These are phyloP conservation scores for Mormyrus proboscirostris DNA, from an alignment of 2,797 vertebrate species.

Conservation along the genomic window DNA sequence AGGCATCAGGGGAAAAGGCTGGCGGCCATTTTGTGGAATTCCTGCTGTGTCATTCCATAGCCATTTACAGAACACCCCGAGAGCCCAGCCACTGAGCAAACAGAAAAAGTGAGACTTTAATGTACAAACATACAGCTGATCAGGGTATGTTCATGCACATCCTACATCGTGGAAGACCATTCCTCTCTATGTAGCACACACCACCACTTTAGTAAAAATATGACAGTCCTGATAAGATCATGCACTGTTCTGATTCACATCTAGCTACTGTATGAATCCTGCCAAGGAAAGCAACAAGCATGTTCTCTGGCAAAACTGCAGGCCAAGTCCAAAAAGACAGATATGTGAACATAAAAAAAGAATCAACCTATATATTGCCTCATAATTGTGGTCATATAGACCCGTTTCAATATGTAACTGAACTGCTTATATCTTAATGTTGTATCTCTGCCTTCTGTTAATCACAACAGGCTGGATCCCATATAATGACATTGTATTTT, in stretches of 20 bases:
- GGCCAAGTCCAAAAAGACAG: not conserved
- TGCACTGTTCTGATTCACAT: not conserved
- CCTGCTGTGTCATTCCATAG: slow-evolving; percentile 18
- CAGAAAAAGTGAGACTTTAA: not conserved
- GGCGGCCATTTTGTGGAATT: slow-evolving; percentile 22
- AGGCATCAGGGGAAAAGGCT: not conserved
- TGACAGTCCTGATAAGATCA: not conserved
- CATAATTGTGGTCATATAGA: not conserved
- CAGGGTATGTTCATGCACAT: not conserved
- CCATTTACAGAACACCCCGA: not conserved
- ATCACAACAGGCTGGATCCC: not conserved
- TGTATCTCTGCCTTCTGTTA: not conserved
- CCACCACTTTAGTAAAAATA: slow-evolving; percentile 8
- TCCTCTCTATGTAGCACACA: slow-evolving; percentile 27
- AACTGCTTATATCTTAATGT: not conserved
- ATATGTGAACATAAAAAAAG: not conserved
- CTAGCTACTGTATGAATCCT: not conserved
- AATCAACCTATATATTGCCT: not conserved
- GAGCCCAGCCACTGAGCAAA: not conserved
- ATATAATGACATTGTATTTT: not conserved
- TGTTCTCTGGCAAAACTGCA: not conserved
- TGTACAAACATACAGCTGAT: not conserved
- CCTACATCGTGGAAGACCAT: not conserved
- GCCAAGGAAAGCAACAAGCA: not conserved
- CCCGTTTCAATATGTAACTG: not conserved